Conservation (phyloP, 2,888 invertebrate species). For the Acronicta alni region DNA sequence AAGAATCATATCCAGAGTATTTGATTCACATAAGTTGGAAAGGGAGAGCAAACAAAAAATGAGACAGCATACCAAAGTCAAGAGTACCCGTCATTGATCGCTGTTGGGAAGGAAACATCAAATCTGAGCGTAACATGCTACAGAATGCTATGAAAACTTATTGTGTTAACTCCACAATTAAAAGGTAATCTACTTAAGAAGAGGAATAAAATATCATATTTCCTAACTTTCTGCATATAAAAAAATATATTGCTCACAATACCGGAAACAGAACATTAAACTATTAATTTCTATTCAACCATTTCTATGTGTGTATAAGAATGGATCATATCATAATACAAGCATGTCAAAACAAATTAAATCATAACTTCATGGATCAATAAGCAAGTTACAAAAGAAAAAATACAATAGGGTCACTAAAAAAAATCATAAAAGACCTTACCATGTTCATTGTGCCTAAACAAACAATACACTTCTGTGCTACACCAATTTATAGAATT, state of each 20-base stretch:
- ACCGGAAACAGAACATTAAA: constrained; percentile 16
- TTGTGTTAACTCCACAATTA: constrained; percentile 53
- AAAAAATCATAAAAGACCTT: constrained; percentile 81
- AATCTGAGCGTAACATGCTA: constrained; percentile 44
- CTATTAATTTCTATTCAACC: constrained; percentile 30
- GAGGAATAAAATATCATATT: constrained; percentile 72
- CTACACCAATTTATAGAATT: constrained; percentile 75
- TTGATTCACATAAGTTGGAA: constrained; percentile 75
- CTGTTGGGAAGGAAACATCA: constrained; percentile 65
- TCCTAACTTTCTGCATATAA: constrained; percentile 58
- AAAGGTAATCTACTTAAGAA: constrained; percentile 62
- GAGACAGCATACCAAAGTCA: constrained; percentile 81
- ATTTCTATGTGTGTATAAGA: constrained; percentile 55
- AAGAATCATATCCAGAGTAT: constrained; percentile 77
- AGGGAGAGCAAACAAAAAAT: constrained; percentile 76
- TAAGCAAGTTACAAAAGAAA: constrained; percentile 72
- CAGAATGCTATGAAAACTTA: constrained; percentile 56
- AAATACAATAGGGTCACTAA: constrained; percentile 72
- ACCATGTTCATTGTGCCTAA: constrained; percentile 85
- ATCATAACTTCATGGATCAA: constrained; percentile 87
- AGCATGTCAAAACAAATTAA: constrained; percentile 87
- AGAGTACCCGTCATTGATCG: constrained; percentile 87
- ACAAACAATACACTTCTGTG: constrained; percentile 80
- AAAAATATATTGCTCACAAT: constrained; percentile 38
- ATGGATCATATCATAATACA: constrained; percentile 73